Base-by-base conservation (phyloP, 1,140 invertebrate species). In the Sitodiplosis mosellana region DNA sequence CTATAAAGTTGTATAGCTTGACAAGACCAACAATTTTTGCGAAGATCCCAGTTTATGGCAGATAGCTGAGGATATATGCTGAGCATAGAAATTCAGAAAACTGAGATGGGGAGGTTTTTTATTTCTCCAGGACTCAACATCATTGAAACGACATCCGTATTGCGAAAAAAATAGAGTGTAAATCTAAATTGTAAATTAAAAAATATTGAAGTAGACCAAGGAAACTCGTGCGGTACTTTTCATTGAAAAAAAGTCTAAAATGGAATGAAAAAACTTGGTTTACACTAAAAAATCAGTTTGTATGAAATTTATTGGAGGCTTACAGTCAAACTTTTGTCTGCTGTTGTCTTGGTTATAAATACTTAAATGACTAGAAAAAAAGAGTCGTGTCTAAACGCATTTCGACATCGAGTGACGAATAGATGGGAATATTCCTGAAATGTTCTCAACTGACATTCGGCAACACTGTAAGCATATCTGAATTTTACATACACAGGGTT, bases 101-200 rank as follows among this genome's bases (percentile, higher is more conserved):
- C n/a, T n/a, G n/a, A n/a, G n/a, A n/a, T n/a, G n/a, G n/a, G n/a
- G n/a, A n/a, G n/a, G n/a, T n/a, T n/a, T n/a, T n/a, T n/a, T n/a
- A n/a, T n/a, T n/a, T n/a, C n/a, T n/a, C 80, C 10, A 86, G 86
- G 59, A 27, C 27, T 27, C 27, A 27, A 27, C 27, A 27, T 27
- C 3, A 27, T 27, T 27, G 10, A 27, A 27, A 5, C 10, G 27
- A 27, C 10, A 27, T 27, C 10, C 10, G 27, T 27, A 5, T 27
- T 27, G 27, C 10, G 10, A 3, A 27, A 3, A 27, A n/a, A 27
- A 27, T 27, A 5, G 27, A 27, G 10, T 36, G 34, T 15, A 6
- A 40, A 40, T 15, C 18, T 15, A 40, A 40, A 40, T 40, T 40
- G 14, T 12, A 14, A n/a, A 15, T 18, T 4, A 18, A 14, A 40